Percentiles rank a stretch among this genome's conserved stretches.
These are phyloP conservation scores for Odocoileus virginianus DNA, from an alignment of 2,113 vertebrate species.

Conservation along the genomic window DNA sequence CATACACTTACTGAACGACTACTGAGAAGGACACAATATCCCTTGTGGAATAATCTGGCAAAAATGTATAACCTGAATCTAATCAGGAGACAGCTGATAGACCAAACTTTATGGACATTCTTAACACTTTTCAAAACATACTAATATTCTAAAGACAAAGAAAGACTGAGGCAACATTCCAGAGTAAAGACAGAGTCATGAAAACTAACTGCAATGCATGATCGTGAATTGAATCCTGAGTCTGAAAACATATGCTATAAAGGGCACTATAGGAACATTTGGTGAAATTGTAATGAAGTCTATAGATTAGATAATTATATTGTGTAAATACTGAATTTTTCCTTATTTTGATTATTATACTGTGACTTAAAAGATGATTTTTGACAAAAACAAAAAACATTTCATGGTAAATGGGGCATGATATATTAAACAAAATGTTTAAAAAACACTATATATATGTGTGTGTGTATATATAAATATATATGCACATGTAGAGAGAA, in stretches of 20 bases:
- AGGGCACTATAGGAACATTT: not conserved
- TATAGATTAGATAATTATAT: not conserved
- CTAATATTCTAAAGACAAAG: not conserved
- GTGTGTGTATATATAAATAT: not conserved
- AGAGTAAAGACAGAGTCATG: not conserved
- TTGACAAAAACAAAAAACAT: not conserved
- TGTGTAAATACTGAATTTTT: not conserved
- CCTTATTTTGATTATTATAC: not conserved
- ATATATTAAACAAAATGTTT: not conserved
- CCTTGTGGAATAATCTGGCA: not conserved
- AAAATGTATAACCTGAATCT: not conserved
- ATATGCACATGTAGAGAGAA: not conserved
- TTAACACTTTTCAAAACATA: not conserved
- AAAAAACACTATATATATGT: not conserved
- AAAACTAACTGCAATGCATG: not conserved
- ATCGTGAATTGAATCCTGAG: not conserved
- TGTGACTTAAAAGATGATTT: not conserved
- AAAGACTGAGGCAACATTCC: not conserved
- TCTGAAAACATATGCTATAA: not conserved
- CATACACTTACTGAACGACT: rapidly evolving
- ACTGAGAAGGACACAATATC: not conserved
- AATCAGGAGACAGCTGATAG: not conserved
- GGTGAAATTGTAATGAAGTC: not conserved
- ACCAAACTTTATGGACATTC: not conserved
- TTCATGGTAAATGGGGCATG: not conserved